Conservation (phyloP, 1,140 invertebrate species). For the Helicoverpa armigera region DNA sequence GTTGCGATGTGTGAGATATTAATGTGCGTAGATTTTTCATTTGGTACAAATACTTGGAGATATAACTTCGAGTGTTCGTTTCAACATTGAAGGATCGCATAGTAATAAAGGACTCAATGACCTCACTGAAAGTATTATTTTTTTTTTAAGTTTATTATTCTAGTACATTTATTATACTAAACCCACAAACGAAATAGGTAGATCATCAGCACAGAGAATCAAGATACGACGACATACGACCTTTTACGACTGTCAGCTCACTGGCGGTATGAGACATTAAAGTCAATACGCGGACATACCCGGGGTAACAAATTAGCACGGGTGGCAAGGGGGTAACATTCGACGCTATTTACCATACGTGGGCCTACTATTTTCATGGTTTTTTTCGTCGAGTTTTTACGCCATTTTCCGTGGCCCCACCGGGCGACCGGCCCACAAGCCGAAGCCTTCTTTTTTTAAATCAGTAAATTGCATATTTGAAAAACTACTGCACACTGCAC, state of each 20-base stretch:
- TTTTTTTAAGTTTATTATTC: too few species aligned
- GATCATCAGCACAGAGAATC: not conserved
- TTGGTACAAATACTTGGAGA: too few species aligned
- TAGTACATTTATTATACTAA: not conserved
- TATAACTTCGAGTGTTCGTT: too few species aligned
- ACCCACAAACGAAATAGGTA: not conserved
- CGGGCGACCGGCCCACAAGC: constrained; percentile 64
- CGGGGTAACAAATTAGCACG: constrained; percentile 38
- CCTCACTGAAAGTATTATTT: not conserved
- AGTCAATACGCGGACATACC: constrained; percentile 33
- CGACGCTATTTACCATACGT: constrained; percentile 78
- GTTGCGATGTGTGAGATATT: too few species aligned
- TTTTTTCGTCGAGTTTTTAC: constrained; percentile 76
- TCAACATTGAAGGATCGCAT: not conserved
- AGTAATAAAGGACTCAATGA: not conserved
- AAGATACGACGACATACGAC: not conserved
- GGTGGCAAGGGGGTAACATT: constrained; percentile 52
- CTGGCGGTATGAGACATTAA: constrained; percentile 39
- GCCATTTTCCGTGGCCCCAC: constrained; percentile 77
- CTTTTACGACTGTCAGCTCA: not conserved
- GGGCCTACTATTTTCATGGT: constrained; percentile 73
- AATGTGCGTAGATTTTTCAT: too few species aligned
- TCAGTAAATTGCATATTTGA: constrained; percentile 86
- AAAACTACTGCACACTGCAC: constrained; percentile 75
- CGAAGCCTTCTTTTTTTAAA: constrained; percentile 79